Conservation (phyloP, 2,888 invertebrate species). For the Drosophila lutescens region DNA sequence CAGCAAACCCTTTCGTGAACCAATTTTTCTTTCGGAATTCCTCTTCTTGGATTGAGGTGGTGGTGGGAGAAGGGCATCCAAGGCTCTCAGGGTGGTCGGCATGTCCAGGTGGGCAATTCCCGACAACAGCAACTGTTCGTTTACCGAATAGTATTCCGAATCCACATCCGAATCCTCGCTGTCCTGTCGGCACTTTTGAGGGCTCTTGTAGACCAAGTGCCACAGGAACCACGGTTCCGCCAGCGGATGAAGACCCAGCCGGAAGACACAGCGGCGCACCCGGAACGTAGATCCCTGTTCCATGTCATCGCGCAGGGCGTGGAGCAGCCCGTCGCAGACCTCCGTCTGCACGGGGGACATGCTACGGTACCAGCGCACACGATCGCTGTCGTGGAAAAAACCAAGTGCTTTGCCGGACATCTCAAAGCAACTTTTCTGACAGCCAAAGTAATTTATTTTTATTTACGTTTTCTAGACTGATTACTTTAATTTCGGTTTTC, state of each 20-base stretch:
- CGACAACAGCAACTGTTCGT: slow-evolving; percentile 82
- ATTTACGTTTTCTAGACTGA: background rate
- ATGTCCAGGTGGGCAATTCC: slow-evolving; percentile 82
- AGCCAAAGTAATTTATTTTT: background rate
- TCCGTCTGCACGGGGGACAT: slow-evolving; percentile 70
- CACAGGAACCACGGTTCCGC: slow-evolving; percentile 79
- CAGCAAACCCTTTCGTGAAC: background rate
- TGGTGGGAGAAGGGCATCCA: slow-evolving; percentile 80
- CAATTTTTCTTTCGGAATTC: background rate
- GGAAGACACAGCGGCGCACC: slow-evolving; percentile 41
- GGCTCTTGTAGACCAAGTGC: slow-evolving; percentile 76
- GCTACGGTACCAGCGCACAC: slow-evolving; percentile 79
- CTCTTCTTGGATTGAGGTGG: slow-evolving; percentile 47
- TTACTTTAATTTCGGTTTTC: slow-evolving; percentile 17
- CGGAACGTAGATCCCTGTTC: slow-evolving; percentile 78
- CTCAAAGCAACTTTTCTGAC: background rate
- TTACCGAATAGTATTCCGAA: slow-evolving; percentile 54
- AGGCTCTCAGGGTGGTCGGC: slow-evolving; percentile 78
- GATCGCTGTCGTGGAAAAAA: slow-evolving; percentile 10
- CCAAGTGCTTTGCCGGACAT: background rate
- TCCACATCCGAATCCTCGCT: background rate
- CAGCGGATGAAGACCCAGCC: slow-evolving; percentile 75
- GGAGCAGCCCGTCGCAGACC: slow-evolving; percentile 66
- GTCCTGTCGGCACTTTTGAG: background rate
- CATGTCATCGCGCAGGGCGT: slow-evolving; percentile 79